Conservation (phyloP, 2,797 vertebrate genomes). For the Hoplostethus atlanticus region DNA sequence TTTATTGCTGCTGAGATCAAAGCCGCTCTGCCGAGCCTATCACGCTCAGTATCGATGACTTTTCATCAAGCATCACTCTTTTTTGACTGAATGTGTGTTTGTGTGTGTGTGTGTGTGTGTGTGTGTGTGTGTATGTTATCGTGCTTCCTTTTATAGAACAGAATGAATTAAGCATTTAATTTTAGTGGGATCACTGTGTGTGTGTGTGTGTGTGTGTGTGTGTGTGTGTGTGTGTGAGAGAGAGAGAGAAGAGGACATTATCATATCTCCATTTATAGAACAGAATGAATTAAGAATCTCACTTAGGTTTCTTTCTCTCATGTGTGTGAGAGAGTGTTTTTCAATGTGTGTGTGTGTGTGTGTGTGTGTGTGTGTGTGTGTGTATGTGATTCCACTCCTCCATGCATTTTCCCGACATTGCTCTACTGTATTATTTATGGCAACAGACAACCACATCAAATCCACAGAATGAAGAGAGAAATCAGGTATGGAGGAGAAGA, state of each 20-base stretch:
- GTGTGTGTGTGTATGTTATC: constrained; percentile 8
- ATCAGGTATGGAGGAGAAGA: background rate
- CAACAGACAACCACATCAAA: constrained; percentile 31
- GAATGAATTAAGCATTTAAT: constrained; percentile 20
- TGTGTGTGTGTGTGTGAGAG: background rate
- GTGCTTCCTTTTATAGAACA: constrained; percentile 31
- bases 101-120: background rate
- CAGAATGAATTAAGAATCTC: constrained; percentile 3
- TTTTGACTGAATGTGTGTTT: constrained; percentile 37
- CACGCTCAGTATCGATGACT: constrained; percentile 29
- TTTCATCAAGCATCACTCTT: constrained; percentile 17
- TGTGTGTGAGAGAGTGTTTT: background rate
- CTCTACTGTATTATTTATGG: constrained; percentile 42
- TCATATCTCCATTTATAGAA: constrained; percentile 9
- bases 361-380: background rate
- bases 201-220: constrained; percentile 5
- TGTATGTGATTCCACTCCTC: constrained; percentile 10
- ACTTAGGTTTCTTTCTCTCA: background rate
- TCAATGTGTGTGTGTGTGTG: background rate
- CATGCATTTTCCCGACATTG: constrained; percentile 37
- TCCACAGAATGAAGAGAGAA: constrained; percentile 30
- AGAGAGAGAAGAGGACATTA: background rate
- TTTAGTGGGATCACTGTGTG: background rate
- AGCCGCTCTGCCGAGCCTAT: constrained; percentile 7
- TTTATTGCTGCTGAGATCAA: constrained; percentile 26